A percentile compares a stretch with the other conserved stretches of the same genome.
Conservation (phyloP, 2,888 invertebrate species). For the Choristoneura rosaceana region DNA sequence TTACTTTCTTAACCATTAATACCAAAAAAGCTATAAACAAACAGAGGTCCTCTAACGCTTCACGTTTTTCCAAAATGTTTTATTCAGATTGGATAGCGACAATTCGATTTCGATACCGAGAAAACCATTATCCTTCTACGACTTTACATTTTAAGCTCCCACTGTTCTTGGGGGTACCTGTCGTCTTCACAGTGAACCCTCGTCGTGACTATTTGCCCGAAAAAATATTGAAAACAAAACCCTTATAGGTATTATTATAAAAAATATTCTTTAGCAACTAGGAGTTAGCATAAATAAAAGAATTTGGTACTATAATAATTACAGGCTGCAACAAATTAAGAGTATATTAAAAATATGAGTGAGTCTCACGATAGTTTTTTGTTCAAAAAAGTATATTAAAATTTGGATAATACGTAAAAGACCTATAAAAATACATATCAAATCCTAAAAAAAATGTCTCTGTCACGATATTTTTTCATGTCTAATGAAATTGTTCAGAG, state of each 20-base stretch:
- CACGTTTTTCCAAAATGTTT: slow-evolving; percentile 26
- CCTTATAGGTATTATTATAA: not conserved
- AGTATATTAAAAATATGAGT: too few relatives aligned
- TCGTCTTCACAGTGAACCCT: slow-evolving; percentile 1
- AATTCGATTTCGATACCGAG: slow-evolving; percentile 28
- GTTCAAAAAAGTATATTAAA: too few relatives aligned
- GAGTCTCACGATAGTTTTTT: too few relatives aligned
- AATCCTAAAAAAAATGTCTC: too few relatives aligned
- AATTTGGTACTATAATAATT: not conserved
- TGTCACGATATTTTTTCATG: too few relatives aligned
- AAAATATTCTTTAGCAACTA: not conserved
- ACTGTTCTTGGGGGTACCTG: not conserved
- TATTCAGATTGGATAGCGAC: slow-evolving; percentile 38
- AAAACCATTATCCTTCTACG: slow-evolving; percentile 32
- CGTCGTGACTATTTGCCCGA: not conserved
- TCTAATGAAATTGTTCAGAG: too few relatives aligned
- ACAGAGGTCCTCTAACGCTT: not conserved
- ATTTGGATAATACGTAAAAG: not conserved
- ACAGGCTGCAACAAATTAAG: not conserved
- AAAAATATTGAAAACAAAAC: slow-evolving; percentile 8
- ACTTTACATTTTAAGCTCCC: slow-evolving; percentile 24
- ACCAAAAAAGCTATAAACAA: not conserved
- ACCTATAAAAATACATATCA: too few relatives aligned
- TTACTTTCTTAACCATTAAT: not conserved
- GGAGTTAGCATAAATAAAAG: not conserved